Percentiles rank a stretch among this genome's conserved stretches.
Conservation (phyloP, 1,140 invertebrate genomes). For the Hetaerina americana region DNA sequence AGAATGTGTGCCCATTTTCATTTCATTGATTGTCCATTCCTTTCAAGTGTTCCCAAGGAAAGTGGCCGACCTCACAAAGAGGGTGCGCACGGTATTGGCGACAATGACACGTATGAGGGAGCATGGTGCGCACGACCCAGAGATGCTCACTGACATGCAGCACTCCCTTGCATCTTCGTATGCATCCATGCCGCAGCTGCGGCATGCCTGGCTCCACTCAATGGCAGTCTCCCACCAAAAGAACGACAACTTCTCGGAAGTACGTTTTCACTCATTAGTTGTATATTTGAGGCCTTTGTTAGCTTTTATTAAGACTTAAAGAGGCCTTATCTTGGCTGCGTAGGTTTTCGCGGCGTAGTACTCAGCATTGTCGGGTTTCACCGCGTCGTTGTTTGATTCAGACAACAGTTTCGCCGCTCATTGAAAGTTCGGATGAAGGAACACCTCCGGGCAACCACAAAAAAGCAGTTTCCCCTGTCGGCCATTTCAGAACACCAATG, state of each 20-base stretch:
- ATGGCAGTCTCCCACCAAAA: conserved; percentile 73
- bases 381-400: too few relatives aligned
- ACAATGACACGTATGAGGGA: conserved; percentile 86
- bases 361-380: too few relatives aligned
- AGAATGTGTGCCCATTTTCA: background rate
- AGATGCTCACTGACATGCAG: conserved; percentile 83
- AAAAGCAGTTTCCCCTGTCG: too few relatives aligned
- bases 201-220: conserved; percentile 86
- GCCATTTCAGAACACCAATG: too few relatives aligned
- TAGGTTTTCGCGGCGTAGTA: too few relatives aligned
- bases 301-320: conserved; percentile 9
- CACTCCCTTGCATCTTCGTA: conserved; percentile 89
- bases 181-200: conserved; percentile 80
- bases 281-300: conserved; percentile 7
- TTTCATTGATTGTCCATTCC: background rate
- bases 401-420: too few relatives aligned
- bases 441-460: too few relatives aligned
- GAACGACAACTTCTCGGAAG: conserved; percentile 68
- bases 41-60: conserved; percentile 58
- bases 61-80: conserved; percentile 82
- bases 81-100: conserved; percentile 84
- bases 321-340: too few relatives aligned
- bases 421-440: too few relatives aligned
- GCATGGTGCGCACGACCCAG: conserved; percentile 74
- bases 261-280: conserved; percentile 22